Conservation (phyloP, 2,113 vertebrate genomes). For the Eublepharis macularius region DNA sequence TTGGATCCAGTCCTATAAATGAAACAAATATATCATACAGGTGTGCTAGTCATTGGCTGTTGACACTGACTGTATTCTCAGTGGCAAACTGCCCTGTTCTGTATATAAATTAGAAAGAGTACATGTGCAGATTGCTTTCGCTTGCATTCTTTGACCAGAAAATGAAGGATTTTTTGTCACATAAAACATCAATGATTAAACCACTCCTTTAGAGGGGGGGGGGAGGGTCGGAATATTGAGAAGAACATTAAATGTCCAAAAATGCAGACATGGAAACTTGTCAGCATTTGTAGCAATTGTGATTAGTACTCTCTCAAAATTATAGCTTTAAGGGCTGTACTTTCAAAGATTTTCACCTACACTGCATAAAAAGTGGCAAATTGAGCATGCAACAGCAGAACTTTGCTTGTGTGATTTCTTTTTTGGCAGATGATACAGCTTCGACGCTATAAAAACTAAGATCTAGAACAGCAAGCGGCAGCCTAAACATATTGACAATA, state of each 20-base stretch:
- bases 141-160: neutral
- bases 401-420: neutral
- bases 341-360: constrained; percentile 1
- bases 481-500: neutral
- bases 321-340: neutral
- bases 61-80: neutral
- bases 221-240: neutral
- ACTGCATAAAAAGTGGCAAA: constrained; percentile 2
- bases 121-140: neutral
- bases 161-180: neutral
- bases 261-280: neutral
- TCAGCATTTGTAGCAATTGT: neutral
- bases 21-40: too few relatives aligned
- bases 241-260: constrained; percentile 19
- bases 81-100: neutral
- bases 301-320: neutral
- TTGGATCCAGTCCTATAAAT: too few relatives aligned
- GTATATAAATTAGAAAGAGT: neutral
- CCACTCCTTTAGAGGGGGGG: neutral
- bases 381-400: constrained; percentile 5
- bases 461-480: neutral
- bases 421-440: neutral
- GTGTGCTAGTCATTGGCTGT: neutral
- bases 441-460: neutral
- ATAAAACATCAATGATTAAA: constrained; percentile 1